phyloP scores from a whole-genome alignment of 2,888 invertebrate species.

The Eupelmus urozonus region DNA sequence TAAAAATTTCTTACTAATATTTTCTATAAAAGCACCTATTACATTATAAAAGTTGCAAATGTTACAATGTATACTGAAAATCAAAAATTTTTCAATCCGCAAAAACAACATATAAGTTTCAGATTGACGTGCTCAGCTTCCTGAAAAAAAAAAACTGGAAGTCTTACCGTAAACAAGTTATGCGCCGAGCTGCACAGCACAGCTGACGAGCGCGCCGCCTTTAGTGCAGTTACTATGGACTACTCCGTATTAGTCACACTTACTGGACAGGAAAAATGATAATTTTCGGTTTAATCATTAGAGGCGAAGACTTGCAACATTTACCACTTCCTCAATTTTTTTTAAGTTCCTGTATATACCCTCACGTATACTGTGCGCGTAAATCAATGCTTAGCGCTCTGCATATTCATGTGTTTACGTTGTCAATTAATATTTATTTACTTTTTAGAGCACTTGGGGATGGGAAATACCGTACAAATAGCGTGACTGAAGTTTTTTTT shows the following conservation, averaged over 20 bases:
- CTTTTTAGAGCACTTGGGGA: no score
- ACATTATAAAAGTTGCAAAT: no score
- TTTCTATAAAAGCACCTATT: no score
- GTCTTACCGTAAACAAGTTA: conserved; percentile 1
- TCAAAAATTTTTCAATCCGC: neutral
- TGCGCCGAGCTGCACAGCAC: neutral
- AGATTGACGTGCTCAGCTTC: neutral
- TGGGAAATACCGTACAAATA: no score
- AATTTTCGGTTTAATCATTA: neutral
- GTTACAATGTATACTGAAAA: neutral
- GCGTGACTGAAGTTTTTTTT: no score
- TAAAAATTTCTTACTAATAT: no score
- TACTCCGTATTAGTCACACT: neutral
- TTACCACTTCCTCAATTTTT: neutral
- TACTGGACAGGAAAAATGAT: conserved; percentile 1
- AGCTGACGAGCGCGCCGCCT: neutral
- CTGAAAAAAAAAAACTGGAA: neutral
- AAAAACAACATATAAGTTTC: neutral
- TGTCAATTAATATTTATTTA: no score
- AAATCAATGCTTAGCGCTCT: no score
- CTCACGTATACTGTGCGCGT: no score
- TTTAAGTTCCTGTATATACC: no score
- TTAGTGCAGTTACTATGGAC: neutral
- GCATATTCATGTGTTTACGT: no score
- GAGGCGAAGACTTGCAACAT: neutral